Conservation (phyloP, 92 coral and sea anemone genomes). For the Zoanthus gigantus region DNA sequence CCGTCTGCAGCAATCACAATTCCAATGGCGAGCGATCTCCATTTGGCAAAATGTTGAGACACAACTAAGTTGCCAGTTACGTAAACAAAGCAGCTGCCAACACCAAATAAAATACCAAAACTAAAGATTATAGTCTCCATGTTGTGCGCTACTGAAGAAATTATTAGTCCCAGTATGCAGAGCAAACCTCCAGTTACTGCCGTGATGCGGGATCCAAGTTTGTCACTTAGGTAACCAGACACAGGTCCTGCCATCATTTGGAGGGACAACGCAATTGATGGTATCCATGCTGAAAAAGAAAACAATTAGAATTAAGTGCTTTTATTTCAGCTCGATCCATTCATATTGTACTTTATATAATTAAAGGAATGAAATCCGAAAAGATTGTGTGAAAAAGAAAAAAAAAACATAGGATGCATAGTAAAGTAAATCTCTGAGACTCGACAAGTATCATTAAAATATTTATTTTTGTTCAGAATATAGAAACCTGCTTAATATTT, state of each 20-base stretch:
- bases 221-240: slow-evolving; percentile 38
- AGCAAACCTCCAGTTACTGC: slow-evolving; percentile 18
- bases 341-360: no score
- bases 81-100: slow-evolving; percentile 26
- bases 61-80: slow-evolving; percentile 29
- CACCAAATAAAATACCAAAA: slow-evolving; percentile 35
- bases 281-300: slow-evolving; percentile 38
- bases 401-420: no score
- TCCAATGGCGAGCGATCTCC: slow-evolving; percentile 43
- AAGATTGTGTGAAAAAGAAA: no score
- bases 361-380: no score
- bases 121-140: slow-evolving; percentile 14
- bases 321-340: no score
- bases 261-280: slow-evolving; percentile 27
- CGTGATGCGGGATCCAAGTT: slow-evolving; percentile 38
- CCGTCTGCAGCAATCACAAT: slow-evolving; percentile 33
- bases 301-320: background rate
- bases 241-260: slow-evolving; percentile 44
- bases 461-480: no score
- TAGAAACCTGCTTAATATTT: no score
- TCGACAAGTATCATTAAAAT: no score
- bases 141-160: slow-evolving; percentile 35
- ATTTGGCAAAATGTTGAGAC: slow-evolving; percentile 32
- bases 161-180: slow-evolving; percentile 30
- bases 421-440: no score